These are phyloP conservation scores for Murina feae DNA, from an alignment of 2,113 vertebrate species.

Conservation along the genomic window DNA sequence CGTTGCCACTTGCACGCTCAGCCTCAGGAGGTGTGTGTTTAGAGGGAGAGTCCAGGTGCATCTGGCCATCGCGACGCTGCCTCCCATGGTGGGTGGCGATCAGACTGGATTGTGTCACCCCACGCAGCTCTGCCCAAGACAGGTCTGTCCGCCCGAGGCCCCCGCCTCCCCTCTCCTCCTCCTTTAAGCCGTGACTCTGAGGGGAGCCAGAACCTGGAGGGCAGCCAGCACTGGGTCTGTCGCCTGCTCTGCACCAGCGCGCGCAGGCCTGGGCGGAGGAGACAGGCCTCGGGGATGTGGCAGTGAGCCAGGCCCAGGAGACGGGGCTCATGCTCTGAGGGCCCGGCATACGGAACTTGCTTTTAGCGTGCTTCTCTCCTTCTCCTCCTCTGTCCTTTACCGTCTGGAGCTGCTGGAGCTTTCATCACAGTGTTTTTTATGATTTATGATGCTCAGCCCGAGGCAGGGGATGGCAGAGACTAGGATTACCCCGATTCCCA, in stretches of 20 bases:
- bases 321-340: not conserved
- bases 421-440: not conserved
- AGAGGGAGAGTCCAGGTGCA: not conserved
- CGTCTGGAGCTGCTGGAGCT: not conserved
- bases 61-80: not conserved
- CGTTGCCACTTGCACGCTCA: not conserved
- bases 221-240: not conserved
- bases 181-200: not conserved
- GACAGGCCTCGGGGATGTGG: not conserved
- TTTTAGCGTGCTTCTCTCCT: not conserved
- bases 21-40: not conserved
- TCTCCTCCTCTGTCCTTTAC: not conserved
- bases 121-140: constrained; percentile 17
- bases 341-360: not conserved
- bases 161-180: not conserved
- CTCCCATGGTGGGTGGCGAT: constrained; percentile 39
- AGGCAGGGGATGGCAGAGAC: not conserved
- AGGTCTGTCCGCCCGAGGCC: constrained; percentile 17
- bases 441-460: not conserved
- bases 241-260: not conserved
- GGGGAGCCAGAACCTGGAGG: not conserved
- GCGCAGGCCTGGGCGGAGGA: not conserved
- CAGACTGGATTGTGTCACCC: not conserved
- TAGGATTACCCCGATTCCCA: not conserved
- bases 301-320: not conserved